Evolutionary conservation across 2,797 vertebrate genomes (phyloP).

Genomic region (Enteromius trimaculatus): DNA sequence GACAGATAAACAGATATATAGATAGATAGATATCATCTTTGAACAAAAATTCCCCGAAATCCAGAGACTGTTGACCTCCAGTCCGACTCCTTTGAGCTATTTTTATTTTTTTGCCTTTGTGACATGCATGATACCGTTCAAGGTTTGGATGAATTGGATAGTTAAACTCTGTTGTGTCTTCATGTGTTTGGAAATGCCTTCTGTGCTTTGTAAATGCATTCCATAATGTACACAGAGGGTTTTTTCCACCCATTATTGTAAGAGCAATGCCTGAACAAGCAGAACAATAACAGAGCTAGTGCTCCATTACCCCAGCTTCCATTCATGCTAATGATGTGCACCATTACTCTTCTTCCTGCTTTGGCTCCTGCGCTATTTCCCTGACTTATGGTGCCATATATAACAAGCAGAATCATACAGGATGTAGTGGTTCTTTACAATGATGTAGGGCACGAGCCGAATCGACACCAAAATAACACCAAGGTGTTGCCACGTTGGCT

Average conservation of each 20-base stretch:
- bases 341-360: conserved; percentile 70
- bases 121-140: neutral
- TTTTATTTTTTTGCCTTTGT: neutral
- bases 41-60: neutral
- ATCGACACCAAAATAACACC: conserved; percentile 46
- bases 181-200: conserved; percentile 60
- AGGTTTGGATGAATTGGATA: conserved; percentile 60
- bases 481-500: conserved; percentile 40
- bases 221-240: conserved; percentile 59
- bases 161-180: conserved; percentile 63
- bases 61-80: conserved; percentile 12
- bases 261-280: conserved; percentile 71
- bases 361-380: conserved; percentile 64
- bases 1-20: neutral
- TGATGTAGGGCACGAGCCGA: conserved; percentile 40
- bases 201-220: conserved; percentile 69
- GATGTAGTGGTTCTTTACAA: conserved; percentile 47
- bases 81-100: neutral
- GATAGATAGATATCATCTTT: neutral
- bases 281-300: conserved; percentile 65
- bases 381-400: conserved; percentile 71
- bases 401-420: conserved; percentile 54
- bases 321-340: conserved; percentile 72
- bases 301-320: conserved; percentile 73
- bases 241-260: conserved; percentile 62